Conservation (phyloP, 2,888 invertebrate species). For the Panopea generosa region DNA sequence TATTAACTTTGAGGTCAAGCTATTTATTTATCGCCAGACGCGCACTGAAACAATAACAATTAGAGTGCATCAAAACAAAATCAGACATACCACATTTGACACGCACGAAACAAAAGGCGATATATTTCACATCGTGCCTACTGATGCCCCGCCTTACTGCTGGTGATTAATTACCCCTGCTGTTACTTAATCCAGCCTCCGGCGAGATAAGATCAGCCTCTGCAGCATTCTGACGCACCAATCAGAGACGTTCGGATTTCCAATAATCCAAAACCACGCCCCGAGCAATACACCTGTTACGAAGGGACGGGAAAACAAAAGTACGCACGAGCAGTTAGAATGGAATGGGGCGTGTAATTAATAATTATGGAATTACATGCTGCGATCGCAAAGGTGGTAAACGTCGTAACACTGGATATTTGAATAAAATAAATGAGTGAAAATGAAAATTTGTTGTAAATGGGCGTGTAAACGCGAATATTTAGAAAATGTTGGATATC, state of each 20-base stretch:
- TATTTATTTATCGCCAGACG: neutral
- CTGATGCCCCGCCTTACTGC: neutral
- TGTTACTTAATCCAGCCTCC: slow-evolving; percentile 3
- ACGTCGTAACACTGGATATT: neutral
- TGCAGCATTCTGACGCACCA: neutral
- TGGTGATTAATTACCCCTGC: neutral
- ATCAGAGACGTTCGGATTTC: slow-evolving; percentile 6
- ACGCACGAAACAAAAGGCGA: neutral
- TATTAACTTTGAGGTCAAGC: neutral
- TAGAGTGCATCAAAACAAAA: slow-evolving; percentile 4
- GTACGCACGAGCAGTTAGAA: slow-evolving; percentile 28
- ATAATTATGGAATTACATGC: slow-evolving; percentile 21
- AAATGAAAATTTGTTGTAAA: slow-evolving; percentile 5
- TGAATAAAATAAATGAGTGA: slow-evolving; percentile 22
- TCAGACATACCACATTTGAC: neutral
- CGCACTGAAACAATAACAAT: neutral
- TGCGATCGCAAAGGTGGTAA: neutral
- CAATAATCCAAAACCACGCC: neutral
- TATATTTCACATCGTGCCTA: neutral
- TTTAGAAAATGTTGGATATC: slow-evolving; percentile 6
- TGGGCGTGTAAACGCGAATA: neutral
- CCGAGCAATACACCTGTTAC: neutral
- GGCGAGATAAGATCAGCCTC: too few species aligned
- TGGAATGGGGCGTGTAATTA: slow-evolving; percentile 57
- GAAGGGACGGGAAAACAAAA: slow-evolving; percentile 1